Conservation (phyloP, 2,797 vertebrate genomes). For the Picus viridis region DNA sequence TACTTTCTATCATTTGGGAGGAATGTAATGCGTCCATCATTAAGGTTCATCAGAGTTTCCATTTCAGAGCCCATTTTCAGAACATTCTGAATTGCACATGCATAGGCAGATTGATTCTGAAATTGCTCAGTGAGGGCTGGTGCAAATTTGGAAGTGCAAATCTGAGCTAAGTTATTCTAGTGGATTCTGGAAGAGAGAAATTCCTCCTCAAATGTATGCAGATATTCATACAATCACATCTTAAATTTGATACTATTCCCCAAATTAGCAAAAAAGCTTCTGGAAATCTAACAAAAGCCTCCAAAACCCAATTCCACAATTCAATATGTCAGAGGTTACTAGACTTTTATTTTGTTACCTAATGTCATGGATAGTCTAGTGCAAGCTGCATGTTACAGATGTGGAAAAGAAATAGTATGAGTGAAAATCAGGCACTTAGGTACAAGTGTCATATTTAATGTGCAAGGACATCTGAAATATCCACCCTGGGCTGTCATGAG, state of each 20-base stretch:
- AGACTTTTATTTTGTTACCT: neutral
- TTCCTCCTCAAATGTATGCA: neutral
- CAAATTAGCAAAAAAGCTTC: neutral
- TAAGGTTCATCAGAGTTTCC: constrained; percentile 15
- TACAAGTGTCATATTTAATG: neutral
- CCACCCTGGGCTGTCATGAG: neutral
- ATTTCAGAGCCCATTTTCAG: constrained; percentile 7
- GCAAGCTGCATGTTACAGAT: neutral
- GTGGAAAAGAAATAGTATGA: neutral
- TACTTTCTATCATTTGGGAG: neutral
- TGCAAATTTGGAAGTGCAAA: constrained; percentile 1
- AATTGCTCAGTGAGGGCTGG: neutral
- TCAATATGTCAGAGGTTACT: neutral
- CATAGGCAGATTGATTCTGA: neutral
- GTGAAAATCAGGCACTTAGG: neutral
- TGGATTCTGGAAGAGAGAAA: constrained; percentile 8
- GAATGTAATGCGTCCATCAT: neutral
- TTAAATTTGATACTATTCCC: neutral
- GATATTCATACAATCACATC: neutral
- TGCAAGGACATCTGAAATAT: neutral
- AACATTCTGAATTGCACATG: neutral
- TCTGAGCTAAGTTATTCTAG: neutral
- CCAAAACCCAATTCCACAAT: neutral
- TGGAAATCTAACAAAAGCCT: constrained; percentile 8
- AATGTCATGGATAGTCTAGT: neutral